These are phyloP conservation scores for Eudemis profundana DNA, from an alignment of 2,888 invertebrate species.

Conservation along the genomic window DNA sequence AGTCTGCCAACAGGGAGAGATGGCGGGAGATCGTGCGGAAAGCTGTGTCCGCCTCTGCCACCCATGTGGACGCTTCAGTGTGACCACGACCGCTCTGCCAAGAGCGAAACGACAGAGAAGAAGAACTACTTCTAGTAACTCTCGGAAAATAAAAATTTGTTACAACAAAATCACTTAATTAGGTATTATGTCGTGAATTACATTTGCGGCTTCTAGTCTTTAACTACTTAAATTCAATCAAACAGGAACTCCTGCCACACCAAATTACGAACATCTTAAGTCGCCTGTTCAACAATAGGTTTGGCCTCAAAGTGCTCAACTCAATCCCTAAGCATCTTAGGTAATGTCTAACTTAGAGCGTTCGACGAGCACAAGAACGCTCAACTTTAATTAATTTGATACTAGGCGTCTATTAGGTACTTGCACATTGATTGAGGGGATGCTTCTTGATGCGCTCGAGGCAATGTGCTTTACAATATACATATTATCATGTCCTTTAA, in stretches of 20 bases:
- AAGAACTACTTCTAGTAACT: no score
- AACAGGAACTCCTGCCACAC: conserved; percentile 53
- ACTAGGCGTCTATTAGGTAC: conserved; percentile 44
- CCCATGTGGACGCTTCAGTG: no score
- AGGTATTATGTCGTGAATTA: conserved; percentile 13
- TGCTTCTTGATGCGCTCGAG: neutral
- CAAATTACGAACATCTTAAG: conserved; percentile 62
- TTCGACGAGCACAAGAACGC: conserved; percentile 51
- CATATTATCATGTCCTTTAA: neutral
- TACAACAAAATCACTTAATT: conserved; percentile 5
- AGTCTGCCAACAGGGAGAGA: no score
- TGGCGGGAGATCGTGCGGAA: no score
- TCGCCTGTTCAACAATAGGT: conserved; percentile 65
- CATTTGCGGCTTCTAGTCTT: conserved; percentile 42
- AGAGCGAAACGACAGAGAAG: no score
- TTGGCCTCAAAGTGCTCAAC: conserved; percentile 62
- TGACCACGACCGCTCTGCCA: no score
- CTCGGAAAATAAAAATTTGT: neutral
- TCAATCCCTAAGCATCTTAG: conserved; percentile 63
- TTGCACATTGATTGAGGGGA: conserved; percentile 1
- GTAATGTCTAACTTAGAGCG: conserved; percentile 62
- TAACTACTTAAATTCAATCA: conserved; percentile 61
- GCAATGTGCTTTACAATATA: neutral
- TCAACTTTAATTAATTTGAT: conserved; percentile 70
- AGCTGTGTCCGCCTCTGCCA: no score